Base-by-base conservation (phyloP, 2,113 vertebrate species). In the Tyto alba region DNA sequence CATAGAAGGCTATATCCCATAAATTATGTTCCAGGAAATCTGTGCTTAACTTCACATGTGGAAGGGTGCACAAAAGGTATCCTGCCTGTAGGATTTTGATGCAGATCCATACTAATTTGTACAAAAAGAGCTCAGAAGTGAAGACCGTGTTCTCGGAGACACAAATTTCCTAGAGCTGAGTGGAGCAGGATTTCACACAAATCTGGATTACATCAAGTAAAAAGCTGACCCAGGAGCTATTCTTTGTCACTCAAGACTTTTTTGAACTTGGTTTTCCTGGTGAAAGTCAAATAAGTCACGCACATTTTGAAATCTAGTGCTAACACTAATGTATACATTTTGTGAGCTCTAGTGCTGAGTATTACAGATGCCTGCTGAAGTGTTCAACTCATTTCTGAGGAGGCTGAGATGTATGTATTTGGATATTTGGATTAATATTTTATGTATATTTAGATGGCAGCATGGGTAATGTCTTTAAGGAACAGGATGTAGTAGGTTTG, bases 291-390 rank as follows among this genome's bases (percentile, higher is more conserved):
- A 9, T 25, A 55, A 82, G 52, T 21, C 67, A 59, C 26, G 13
- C 17, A 6, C 4, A 16, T 79, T 64, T 38, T 43, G 15, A 63
- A 68, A n/a, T 64, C 11, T 52, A 17, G 26, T 7, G 10, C 23
- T 40, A 22, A 38, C 11, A 1, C 13, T 64, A 7, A 0, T 8
- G 9, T 30, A 10, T 21, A 1, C 10, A 0, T 52, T 59, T n/a
- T 56, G 57, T n/a, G 53, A 83, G 23, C 11, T 16, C 7, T 50
- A 7, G 16, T 26, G 20, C n/a, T 0, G 1, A 15, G 6, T 36
- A 69, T 85, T 59, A 17, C 21, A 68, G 53, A 10, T 3, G 10
- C 16, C 17, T n/a, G 7, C 48, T 25, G 22, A 67, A 75, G 30
- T 5, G 36, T 50, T 36, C 59, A 59, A 22, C 34, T 76, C 5